A percentile compares a stretch with the other conserved stretches of the same genome.
phyloP scores from a whole-genome alignment of 1,140 invertebrate species.

The Ooceraea biroi region DNA sequence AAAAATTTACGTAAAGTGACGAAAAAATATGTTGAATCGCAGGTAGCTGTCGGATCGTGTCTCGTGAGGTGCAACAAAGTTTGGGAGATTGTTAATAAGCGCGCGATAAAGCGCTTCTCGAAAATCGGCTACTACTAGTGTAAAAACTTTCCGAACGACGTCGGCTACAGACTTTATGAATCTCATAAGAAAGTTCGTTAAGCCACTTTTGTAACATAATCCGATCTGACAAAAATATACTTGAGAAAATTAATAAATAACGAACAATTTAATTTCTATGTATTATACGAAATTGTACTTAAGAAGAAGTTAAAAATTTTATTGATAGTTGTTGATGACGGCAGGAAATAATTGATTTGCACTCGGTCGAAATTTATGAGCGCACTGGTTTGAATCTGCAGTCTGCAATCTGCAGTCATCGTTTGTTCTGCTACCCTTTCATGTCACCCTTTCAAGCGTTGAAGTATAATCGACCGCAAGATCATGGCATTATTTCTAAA shows the following conservation, averaged over 20 bases:
- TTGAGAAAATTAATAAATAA: constrained; percentile 45
- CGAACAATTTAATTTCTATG: neutral
- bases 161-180: constrained; percentile 50
- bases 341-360: too few species aligned
- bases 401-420: neutral
- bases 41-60: neutral
- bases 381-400: too few species aligned
- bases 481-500: constrained; percentile 63
- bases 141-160: constrained; percentile 56
- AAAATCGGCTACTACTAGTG: constrained; percentile 28
- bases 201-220: constrained; percentile 32
- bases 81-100: constrained; percentile 51
- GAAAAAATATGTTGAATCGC: neutral
- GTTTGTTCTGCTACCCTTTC: constrained; percentile 17
- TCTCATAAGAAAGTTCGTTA: constrained; percentile 59
- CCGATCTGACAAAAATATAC: constrained; percentile 28
- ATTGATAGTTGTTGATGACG: too few species aligned
- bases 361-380: too few species aligned
- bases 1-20: too few species aligned
- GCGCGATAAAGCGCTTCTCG: constrained; percentile 44
- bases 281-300: neutral
- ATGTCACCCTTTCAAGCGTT: constrained; percentile 6
- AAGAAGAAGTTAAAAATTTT: neutral
- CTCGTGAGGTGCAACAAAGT: neutral
- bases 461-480: constrained; percentile 64